phyloP scores from a whole-genome alignment of 64 coral and sea anemone genomes.

The Platygyra sinensis region DNA sequence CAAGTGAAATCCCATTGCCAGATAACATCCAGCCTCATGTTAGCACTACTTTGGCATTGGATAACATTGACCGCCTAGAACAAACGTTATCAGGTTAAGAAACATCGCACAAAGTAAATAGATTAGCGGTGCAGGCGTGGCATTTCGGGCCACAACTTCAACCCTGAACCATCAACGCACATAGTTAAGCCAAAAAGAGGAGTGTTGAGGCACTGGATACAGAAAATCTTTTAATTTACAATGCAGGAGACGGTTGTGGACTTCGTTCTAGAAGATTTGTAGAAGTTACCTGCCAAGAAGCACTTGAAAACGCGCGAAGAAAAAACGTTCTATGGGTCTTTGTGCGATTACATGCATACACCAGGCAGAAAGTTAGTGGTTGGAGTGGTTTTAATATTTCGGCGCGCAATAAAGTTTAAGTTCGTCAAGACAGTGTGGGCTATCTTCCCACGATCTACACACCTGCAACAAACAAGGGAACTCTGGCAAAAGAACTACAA shows the following conservation, averaged over 20 bases:
- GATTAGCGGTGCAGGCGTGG: slow-evolving; percentile 35
- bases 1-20: slow-evolving; percentile 51
- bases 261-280: neutral
- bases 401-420: slow-evolving; percentile 18
- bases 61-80: slow-evolving; percentile 18
- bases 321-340: slow-evolving; percentile 27
- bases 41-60: slow-evolving; percentile 41
- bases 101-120: slow-evolving; percentile 31
- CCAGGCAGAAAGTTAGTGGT: slow-evolving; percentile 11
- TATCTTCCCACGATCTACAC: too few species aligned
- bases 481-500: too few species aligned
- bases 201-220: neutral
- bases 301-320: neutral
- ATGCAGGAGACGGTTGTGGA: neutral
- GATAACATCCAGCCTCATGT: slow-evolving; percentile 51
- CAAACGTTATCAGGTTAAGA: slow-evolving; percentile 22
- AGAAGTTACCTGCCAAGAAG: slow-evolving; percentile 14
- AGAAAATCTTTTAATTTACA: neutral
- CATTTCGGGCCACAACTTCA: neutral
- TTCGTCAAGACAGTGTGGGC: slow-evolving; percentile 10
- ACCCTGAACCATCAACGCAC: neutral
- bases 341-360: slow-evolving; percentile 13
- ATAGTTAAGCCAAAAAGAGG: neutral
- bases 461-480: too few species aligned
- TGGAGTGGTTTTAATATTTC: slow-evolving; percentile 40